A percentile compares a stretch with the other conserved stretches of the same genome.
Conservation (phyloP, 1,140 invertebrate genomes). For the Diuraphis noxia region DNA sequence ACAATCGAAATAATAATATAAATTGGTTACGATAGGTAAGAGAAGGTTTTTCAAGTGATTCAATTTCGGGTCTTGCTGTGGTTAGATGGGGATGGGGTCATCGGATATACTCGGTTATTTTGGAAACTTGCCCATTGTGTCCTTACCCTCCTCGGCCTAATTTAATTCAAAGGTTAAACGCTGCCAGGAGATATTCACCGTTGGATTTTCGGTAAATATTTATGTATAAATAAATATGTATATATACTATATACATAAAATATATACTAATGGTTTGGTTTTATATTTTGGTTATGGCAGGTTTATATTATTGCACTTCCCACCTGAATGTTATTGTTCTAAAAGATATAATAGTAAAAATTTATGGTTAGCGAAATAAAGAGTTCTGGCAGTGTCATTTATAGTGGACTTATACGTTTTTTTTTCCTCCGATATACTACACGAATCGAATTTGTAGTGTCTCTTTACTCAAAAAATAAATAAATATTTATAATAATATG, state of each 20-base stretch:
- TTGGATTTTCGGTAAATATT: constrained; percentile 32
- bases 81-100: constrained; percentile 3
- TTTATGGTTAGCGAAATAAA: constrained; percentile 33
- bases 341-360: constrained; percentile 50
- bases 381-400: constrained; percentile 40
- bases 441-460: neutral
- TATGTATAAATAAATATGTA: constrained; percentile 24
- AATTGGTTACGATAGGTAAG: constrained; percentile 33
- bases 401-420: constrained; percentile 18
- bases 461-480: neutral
- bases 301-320: constrained; percentile 50
- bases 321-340: constrained; percentile 51
- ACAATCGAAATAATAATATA: constrained; percentile 22
- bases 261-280: neutral
- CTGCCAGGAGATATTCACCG: constrained; percentile 48
- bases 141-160: constrained; percentile 34
- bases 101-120: constrained; percentile 37
- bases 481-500: neutral
- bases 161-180: constrained; percentile 52
- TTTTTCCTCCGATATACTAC: neutral
- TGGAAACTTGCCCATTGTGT: constrained; percentile 39
- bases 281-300: constrained; percentile 46
- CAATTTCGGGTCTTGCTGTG: constrained; percentile 25
- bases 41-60: constrained; percentile 42
- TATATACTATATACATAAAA: constrained; percentile 15